Conservation (phyloP, 2,888 invertebrate species). For the Tetranychus truncatus region DNA sequence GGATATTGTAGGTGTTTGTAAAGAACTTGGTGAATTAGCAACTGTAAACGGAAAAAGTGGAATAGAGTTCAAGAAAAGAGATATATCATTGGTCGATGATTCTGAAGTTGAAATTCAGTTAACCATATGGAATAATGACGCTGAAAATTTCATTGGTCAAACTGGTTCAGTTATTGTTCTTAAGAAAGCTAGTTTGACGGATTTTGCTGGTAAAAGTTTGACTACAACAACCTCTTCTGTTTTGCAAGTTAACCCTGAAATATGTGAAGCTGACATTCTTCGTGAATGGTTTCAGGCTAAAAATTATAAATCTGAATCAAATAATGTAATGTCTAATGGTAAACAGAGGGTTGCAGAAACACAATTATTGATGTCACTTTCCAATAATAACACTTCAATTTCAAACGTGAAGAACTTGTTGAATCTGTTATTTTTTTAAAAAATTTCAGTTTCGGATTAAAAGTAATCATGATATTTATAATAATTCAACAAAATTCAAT, state of each 20-base stretch:
- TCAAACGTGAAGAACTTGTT: no score
- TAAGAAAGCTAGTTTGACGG: constrained; percentile 63
- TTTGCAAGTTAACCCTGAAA: constrained; percentile 66
- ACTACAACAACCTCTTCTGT: constrained; percentile 31
- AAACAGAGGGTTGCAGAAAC: no score
- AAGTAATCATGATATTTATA: no score
- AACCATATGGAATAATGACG: constrained; percentile 74
- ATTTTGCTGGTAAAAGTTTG: constrained; percentile 55
- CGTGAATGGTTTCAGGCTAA: constrained; percentile 36
- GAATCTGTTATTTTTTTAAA: no score
- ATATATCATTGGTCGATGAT: constrained; percentile 65
- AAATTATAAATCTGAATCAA: no score
- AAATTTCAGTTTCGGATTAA: no score
- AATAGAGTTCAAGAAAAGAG: constrained; percentile 63
- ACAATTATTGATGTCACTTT: no score
- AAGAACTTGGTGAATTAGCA: constrained; percentile 50
- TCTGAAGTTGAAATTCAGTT: constrained; percentile 54
- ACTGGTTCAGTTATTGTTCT: constrained; percentile 62
- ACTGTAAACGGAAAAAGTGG: constrained; percentile 48
- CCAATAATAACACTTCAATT: no score
- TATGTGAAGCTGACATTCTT: constrained; percentile 61
- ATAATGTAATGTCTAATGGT: no score
- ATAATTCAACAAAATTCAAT: no score
- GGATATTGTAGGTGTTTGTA: constrained; percentile 81
- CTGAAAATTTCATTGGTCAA: constrained; percentile 53